Percentiles rank a stretch among this genome's conserved stretches.
phyloP scores from a whole-genome alignment of 2,888 invertebrate species.

The Beris chalybata region DNA sequence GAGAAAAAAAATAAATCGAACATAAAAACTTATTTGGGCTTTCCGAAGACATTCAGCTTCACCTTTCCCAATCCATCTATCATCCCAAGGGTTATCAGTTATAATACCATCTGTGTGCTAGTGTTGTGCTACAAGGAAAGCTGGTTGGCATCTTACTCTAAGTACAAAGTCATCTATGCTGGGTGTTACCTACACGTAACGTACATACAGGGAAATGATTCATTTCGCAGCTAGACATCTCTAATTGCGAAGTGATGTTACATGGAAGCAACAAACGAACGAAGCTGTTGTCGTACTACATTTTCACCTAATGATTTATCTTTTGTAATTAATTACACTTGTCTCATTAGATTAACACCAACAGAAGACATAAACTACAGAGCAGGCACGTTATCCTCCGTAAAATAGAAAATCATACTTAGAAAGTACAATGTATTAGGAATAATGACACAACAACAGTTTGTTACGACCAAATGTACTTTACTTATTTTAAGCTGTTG shows the following conservation, averaged over 20 bases:
- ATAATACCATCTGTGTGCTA: not conserved
- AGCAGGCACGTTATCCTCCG: too few relatives aligned
- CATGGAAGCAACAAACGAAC: slow-evolving; percentile 16
- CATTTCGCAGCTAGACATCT: slow-evolving; percentile 26
- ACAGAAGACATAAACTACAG: not conserved
- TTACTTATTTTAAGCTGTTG: too few relatives aligned
- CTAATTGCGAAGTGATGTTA: slow-evolving; percentile 32
- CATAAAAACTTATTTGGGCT: too few relatives aligned
- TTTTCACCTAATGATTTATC: slow-evolving; percentile 32
- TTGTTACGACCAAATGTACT: too few relatives aligned
- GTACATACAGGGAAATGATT: slow-evolving; percentile 20
- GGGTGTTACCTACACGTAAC: not conserved
- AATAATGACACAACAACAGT: too few relatives aligned
- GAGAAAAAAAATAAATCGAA: too few relatives aligned
- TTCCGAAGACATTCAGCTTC: too few relatives aligned
- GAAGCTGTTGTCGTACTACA: slow-evolving; percentile 22
- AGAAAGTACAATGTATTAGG: too few relatives aligned
- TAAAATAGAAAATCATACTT: too few relatives aligned
- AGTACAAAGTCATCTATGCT: too few relatives aligned
- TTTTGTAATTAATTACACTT: slow-evolving; percentile 31
- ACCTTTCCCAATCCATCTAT: not conserved
- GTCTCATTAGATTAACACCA: slow-evolving; percentile 32
- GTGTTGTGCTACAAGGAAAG: not conserved
- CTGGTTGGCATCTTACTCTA: too few relatives aligned
- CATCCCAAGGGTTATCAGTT: slow-evolving; percentile 8